These are phyloP conservation scores for Troides oblongomaculatus DNA, from an alignment of 2,888 invertebrate genomes.

Conservation along the genomic window DNA sequence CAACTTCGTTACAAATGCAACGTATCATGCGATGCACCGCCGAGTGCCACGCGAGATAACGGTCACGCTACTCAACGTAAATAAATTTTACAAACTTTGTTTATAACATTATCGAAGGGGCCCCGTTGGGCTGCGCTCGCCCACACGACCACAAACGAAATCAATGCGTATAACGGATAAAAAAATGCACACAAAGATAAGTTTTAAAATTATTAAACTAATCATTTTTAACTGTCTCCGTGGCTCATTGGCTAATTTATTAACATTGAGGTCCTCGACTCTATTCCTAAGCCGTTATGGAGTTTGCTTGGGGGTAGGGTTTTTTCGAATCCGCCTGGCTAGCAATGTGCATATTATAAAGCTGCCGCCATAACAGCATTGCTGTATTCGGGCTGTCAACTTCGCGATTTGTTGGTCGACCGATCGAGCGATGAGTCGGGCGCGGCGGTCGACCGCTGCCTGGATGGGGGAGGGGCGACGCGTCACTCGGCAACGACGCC, in stretches of 20 bases:
- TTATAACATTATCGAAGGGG: constrained; percentile 56
- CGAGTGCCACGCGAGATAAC: constrained; percentile 61
- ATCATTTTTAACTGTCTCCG: background rate
- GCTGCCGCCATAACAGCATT: too few species aligned
- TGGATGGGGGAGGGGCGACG: constrained; percentile 48
- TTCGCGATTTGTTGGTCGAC: background rate
- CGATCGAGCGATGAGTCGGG: constrained; percentile 31
- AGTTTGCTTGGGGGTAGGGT: too few species aligned
- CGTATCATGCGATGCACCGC: constrained; percentile 41
- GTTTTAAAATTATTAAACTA: constrained; percentile 36
- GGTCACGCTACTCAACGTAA: constrained; percentile 54
- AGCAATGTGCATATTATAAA: too few species aligned
- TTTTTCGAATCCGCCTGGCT: too few species aligned
- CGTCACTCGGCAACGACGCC: constrained; percentile 42
- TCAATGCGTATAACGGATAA: constrained; percentile 59
- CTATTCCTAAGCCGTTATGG: too few species aligned
- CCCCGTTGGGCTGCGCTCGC: constrained; percentile 39
- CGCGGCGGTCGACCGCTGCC: constrained; percentile 48
- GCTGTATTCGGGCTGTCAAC: too few species aligned
- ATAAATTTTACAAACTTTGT: constrained; percentile 58
- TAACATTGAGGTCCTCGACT: too few species aligned
- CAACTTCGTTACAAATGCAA: constrained; percentile 55
- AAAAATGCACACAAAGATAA: constrained; percentile 61
- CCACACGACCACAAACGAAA: constrained; percentile 53
- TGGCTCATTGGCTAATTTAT: background rate